Evolutionary conservation across 1,140 invertebrate genomes (phyloP), one percentile per base, ranked within the genome.

Genomic region (Steinernema khuongi): DNA sequence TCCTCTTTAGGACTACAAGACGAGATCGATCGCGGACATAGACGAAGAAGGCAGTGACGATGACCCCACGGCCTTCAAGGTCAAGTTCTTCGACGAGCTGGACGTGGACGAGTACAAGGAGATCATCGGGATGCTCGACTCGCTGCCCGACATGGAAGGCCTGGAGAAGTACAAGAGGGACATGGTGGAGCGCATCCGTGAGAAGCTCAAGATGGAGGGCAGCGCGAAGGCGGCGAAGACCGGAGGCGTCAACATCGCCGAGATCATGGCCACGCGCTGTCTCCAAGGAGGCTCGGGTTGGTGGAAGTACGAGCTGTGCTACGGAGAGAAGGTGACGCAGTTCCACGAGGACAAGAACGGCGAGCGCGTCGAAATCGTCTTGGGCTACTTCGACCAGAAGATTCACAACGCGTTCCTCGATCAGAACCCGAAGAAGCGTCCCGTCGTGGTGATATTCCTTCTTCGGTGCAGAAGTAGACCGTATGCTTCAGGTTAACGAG

Each of bases 271-370:
- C 33, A 50, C 17, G 26, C 70, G 74, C 11, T 78, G 77, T 33
- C 70, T 78, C 31, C 31, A 31, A 18, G 76, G 70, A 17, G 77
- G 74, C n/a, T 30, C 67, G 0, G 75, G 76, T 19, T 78, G 72
- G 71, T 78, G 77, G 77, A 74, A 74, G 19, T 78, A 77, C 31
- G 75, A 78, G 41, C 44, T 74, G 11, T 78, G 77, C 43, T 72
- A 78, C 29, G 76, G 75, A 31, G 74, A 78, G 31, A 50, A 17
- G 74, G 74, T 75, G 14, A 29, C 67, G 29, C 75, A 77, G 19
- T 77, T 33, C 22, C 75, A 78, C 31, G 76, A 74, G 22, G 72
- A 78, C 19, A 28, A 32, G 1, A 68, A 78, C 31, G 72, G 72
- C 1, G 31, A 66, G 29, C 26, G 71, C 28, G 29, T 36, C 14